Base-by-base conservation (phyloP, 2,797 vertebrate genomes). In the Hapalemur alaotrensis region DNA sequence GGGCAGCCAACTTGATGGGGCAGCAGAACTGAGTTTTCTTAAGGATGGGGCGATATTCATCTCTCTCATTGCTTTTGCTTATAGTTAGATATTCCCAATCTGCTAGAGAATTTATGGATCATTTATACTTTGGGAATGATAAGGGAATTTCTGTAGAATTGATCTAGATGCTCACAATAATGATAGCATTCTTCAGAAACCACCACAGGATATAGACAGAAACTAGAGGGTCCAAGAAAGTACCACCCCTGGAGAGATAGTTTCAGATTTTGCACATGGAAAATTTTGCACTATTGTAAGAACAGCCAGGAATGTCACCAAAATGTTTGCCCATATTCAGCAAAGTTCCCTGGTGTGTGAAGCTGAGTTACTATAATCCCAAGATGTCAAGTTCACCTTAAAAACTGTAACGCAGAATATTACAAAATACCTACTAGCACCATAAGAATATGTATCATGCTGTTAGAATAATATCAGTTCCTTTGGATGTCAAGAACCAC, bases 401-500 rank as follows among this genome's bases (percentile, higher is more conserved):
- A 94, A 95, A 94, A 91, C 75, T 23, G 1, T 30, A 94, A 82
- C 43, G 54, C 46, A 79, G 73, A 43, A 18, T 7, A 65, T 10
- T 18, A 52, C 50, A 75, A 82, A 96, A 80, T 5, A 52, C 20
- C 20, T 23, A 6, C 41, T 7, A 15, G 57, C 9, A 11, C 70
- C 50, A 20, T 59, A 50, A 75, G 67, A 91, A 85, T 76, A 70
- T 6, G 22, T n/a, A 73, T 52, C 48, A 54, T 22, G 38, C 59
- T 78, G 23, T 87, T 63, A 86, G 90, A 50, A 65, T 82, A 81
- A 14, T 78, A 70, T 96, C 88, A 65, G 50, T 69, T 91, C 72
- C 83, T 72, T 83, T 89, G 20, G 57, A 91, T 91, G 78, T 96
- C 57, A 91, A 87, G 90, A 97, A 59, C 73, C 41, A 95, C 78